Evolutionary conservation across 2,797 vertebrate genomes (phyloP).

Genomic region (Amblyraja radiata): DNA sequence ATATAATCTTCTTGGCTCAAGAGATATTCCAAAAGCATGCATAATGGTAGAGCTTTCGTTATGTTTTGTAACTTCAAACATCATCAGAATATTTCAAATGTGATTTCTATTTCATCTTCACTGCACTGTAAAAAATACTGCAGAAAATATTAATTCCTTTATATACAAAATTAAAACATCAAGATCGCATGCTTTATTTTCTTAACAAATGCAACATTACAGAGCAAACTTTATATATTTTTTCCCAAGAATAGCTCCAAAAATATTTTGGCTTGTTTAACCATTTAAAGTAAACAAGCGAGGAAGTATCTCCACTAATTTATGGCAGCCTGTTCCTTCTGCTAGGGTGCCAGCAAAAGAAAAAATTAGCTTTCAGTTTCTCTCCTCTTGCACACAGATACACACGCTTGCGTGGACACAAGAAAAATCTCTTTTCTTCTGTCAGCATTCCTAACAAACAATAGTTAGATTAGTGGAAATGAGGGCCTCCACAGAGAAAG

Average conservation of each 20-base stretch:
- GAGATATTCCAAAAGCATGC: neutral
- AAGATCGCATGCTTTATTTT: neutral
- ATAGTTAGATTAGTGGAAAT: slow-evolving; percentile 99
- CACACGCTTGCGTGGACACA: slow-evolving; percentile 99
- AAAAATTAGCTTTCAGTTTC: slow-evolving; percentile 99
- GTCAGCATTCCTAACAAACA: slow-evolving; percentile 99
- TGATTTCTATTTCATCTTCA: too few relatives aligned
- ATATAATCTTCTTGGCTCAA: neutral
- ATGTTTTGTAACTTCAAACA: neutral
- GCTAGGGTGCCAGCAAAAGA: slow-evolving; percentile 48
- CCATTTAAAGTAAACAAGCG: slow-evolving; percentile 34
- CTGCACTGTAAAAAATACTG: neutral
- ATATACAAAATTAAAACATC: slow-evolving; percentile 8
- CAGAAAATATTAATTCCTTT: neutral
- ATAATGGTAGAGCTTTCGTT: neutral
- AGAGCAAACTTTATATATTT: neutral
- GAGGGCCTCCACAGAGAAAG: slow-evolving; percentile 97
- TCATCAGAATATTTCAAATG: neutral
- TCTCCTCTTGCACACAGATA: slow-evolving; percentile 99
- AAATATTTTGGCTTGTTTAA: slow-evolving; percentile 26
- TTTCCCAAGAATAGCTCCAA: neutral
- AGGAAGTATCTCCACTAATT: slow-evolving; percentile 33
- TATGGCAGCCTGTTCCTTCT: slow-evolving; percentile 35
- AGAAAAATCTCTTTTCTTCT: slow-evolving; percentile 99
- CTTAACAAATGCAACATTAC: neutral